phyloP scores from a whole-genome alignment of 2,113 vertebrate genomes.

The Thryonomys swinderianus region DNA sequence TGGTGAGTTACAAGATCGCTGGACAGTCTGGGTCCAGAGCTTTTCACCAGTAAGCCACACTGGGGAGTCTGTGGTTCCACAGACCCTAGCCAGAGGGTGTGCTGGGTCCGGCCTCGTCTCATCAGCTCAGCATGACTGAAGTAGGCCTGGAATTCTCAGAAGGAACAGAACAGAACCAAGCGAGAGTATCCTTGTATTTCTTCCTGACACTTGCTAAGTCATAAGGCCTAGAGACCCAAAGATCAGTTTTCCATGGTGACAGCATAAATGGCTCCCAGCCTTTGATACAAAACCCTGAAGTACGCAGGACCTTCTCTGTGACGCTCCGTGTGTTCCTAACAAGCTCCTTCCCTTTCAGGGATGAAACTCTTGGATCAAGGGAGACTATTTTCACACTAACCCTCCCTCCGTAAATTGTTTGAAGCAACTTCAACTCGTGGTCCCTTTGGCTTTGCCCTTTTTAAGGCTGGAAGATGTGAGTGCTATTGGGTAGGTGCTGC shows the following conservation, averaged over 20 bases:
- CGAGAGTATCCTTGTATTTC: not conserved
- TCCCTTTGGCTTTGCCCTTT: not conserved
- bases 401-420: not conserved
- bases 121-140: not conserved
- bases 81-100: not conserved
- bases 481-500: not conserved
- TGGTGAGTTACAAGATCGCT: not conserved
- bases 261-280: not conserved
- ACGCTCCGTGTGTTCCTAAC: not conserved
- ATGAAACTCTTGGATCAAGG: not conserved
- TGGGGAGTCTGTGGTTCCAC: not conserved
- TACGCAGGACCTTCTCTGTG: not conserved
- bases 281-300: not conserved
- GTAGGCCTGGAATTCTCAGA: not conserved
- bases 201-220: not conserved
- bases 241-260: not conserved
- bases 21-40: not conserved
- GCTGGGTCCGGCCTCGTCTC: not conserved
- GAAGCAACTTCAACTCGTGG: not conserved
- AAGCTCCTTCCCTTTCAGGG: not conserved
- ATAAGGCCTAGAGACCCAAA: not conserved
- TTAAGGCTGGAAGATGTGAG: not conserved
- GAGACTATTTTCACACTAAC: not conserved
- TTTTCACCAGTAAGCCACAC: not conserved
- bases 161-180: not conserved